phyloP scores from a whole-genome alignment of 2,888 invertebrate species.

The Netelia inedita region DNA sequence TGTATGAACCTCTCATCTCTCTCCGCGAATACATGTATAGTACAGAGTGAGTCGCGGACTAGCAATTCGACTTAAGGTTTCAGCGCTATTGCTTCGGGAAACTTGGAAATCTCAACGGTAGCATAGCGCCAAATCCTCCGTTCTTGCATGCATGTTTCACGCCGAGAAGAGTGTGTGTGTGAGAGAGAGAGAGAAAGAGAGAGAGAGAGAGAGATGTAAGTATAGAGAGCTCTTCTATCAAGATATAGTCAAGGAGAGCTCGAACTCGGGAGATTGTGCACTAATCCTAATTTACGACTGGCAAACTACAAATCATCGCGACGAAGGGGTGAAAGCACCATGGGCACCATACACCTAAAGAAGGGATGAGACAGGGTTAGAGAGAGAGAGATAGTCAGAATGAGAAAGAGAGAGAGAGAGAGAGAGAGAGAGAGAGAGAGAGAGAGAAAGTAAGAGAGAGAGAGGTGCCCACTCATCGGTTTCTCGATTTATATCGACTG shows the following conservation, averaged over 20 bases:
- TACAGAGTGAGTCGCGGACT: constrained; percentile 68
- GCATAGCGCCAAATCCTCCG: constrained; percentile 36
- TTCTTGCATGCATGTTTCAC: constrained; percentile 43
- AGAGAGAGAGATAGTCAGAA: not conserved
- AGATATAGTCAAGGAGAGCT: constrained; percentile 59
- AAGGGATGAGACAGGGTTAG: not conserved
- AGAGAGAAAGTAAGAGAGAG: not conserved
- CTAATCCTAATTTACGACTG: constrained; percentile 78
- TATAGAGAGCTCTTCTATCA: constrained; percentile 40
- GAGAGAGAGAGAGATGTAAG: constrained; percentile 9
- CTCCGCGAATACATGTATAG: constrained; percentile 15
- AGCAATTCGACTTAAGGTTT: constrained; percentile 70
- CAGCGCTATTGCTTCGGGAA: constrained; percentile 62
- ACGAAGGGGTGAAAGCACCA: constrained; percentile 30
- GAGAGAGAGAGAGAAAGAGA: constrained; percentile 1
- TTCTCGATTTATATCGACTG: constrained; percentile 62
- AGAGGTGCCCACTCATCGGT: constrained; percentile 58
- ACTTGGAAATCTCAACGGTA: constrained; percentile 73
- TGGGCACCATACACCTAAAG: constrained; percentile 7
- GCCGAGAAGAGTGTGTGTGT: constrained; percentile 30
- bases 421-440: constrained; percentile 5
- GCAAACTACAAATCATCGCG: constrained; percentile 76
- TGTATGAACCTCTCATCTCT: not conserved
- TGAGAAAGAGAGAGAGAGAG: constrained; percentile 16
- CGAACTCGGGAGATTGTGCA: constrained; percentile 72